Conservation (phyloP, 2,113 vertebrate genomes). For the Phyllopteryx taeniolatus region DNA sequence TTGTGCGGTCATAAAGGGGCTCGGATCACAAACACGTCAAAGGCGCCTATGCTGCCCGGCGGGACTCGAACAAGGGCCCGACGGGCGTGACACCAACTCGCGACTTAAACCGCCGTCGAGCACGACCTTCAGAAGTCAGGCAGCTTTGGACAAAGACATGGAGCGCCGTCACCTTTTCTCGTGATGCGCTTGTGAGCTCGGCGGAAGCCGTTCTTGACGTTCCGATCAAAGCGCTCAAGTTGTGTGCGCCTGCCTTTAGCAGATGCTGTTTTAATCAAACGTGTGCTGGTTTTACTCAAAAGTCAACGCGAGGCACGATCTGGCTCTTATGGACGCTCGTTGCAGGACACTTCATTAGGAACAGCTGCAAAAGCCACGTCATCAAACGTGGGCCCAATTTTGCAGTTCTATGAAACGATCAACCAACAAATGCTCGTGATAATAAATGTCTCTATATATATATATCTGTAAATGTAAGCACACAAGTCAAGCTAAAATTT, state of each 20-base stretch:
- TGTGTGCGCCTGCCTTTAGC: background rate
- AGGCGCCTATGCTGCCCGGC: background rate
- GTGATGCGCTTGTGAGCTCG: background rate
- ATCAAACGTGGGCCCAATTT: no score
- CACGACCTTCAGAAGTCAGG: background rate
- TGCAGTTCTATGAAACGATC: no score
- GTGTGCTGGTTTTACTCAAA: background rate
- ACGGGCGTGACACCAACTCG: conserved; percentile 9
- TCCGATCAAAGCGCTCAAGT: conserved; percentile 1
- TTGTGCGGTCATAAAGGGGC: conserved; percentile 2
- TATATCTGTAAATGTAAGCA: no score
- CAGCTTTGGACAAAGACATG: conserved; percentile 2
- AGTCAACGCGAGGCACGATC: background rate
- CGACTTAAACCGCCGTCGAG: conserved; percentile 1
- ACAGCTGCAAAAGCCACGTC: background rate
- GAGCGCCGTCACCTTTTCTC: conserved; percentile 5
- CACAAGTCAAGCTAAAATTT: no score
- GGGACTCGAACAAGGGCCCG: conserved; percentile 9
- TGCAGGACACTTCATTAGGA: background rate
- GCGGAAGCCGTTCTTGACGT: background rate
- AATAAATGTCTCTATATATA: no score
- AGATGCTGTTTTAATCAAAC: background rate
- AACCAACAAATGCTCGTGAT: no score
- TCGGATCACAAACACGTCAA: conserved; percentile 12
- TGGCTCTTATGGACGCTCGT: background rate